phyloP scores from a whole-genome alignment of 2,888 invertebrate genomes.

The Balanococcus diminutus region DNA sequence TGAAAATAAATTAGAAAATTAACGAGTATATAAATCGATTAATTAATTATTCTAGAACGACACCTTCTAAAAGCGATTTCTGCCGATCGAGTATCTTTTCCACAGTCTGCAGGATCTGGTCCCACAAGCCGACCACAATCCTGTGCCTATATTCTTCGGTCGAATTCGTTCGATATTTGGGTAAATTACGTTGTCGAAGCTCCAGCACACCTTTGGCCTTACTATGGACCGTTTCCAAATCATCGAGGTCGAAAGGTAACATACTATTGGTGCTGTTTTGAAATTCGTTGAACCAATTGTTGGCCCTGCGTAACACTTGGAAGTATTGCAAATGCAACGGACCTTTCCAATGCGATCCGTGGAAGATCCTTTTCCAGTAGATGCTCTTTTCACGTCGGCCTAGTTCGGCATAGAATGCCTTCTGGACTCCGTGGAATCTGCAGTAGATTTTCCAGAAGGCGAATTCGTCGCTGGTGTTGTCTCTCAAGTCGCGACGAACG shows the following conservation, averaged over 20 bases:
- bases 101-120: not conserved
- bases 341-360: not conserved
- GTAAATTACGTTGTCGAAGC: not conserved
- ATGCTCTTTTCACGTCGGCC: not conserved
- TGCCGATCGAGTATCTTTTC: not conserved
- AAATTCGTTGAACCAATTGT: not conserved
- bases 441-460: not conserved
- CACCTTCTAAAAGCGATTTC: not conserved
- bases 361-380: not conserved
- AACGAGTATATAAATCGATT: not conserved
- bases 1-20: not conserved
- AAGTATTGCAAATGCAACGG: not conserved
- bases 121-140: not conserved
- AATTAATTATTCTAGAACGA: not conserved
- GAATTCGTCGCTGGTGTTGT: not conserved
- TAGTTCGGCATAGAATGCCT: not conserved
- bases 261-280: not conserved
- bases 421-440: not conserved
- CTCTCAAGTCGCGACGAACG: not conserved
- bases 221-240: not conserved
- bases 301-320: not conserved
- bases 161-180: not conserved
- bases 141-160: not conserved
- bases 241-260: not conserved
- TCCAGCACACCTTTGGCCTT: not conserved